Evolutionary conservation across 2,888 invertebrate genomes (phyloP), one percentile per base, ranked within the genome.

Genomic region (Apodemia mormo): DNA sequence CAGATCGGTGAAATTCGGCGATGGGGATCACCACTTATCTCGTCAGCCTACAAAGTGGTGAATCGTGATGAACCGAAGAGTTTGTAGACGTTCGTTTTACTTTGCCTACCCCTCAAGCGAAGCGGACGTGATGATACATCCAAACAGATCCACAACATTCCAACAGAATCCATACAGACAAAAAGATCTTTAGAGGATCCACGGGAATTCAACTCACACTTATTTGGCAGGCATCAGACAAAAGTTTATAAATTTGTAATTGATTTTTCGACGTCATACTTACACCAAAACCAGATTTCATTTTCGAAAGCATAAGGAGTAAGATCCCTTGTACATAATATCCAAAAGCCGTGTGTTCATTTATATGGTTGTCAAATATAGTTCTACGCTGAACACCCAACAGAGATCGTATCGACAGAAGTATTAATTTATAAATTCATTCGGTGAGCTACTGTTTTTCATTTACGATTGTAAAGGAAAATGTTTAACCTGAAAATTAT

Each of bases 371-470:
- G 61, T 58, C 22, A 66, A 69, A 71, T 67, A 58, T 67, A 58
- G 61, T 64, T 65, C 14, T 52, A 68, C 68, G 65, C 65, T 58
- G 56, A 40, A 52, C 68, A 52, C 33, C 43, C 67, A 52, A n/a
- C 14, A 45, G 56, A 65, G 72, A 72, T 72, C 67, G 14, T 67
- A 70, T 69, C 69, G 67, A 66, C 61, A 66, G 70, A 54, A 61
- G 64, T 72, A 72, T 68, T 72, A 72, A 70, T 69, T 70, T 64
- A 64, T 69, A 49, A 68, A 68, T 67, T 67, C 56, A 69, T 67
- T 58, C 49, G 61, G 37, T 64, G 61, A 33, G 61, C 61, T 64
- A 64, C 61, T 64, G 61, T 89, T 88, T 86, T 88, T 22, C 43
- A 22, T 66, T 64, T 6, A 37, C 61, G 2, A n/a, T 14, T 64